These are phyloP conservation scores for Lasioglossum zephyrum DNA, from an alignment of 2,888 invertebrate species.

Conservation along the genomic window DNA sequence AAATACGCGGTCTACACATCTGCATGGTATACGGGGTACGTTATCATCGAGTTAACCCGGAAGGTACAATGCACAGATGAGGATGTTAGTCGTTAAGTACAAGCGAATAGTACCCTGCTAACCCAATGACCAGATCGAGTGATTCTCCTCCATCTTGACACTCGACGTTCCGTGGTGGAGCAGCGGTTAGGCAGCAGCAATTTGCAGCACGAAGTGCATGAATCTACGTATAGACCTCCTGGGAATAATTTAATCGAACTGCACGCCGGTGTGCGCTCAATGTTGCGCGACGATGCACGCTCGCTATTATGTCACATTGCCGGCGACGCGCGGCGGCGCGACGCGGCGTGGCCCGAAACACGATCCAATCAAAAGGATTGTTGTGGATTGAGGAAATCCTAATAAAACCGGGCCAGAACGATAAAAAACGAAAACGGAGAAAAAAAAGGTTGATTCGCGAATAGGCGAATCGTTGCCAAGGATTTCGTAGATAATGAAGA, in stretches of 20 bases:
- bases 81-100: slow-evolving; percentile 81
- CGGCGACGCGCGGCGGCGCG: background rate
- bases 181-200: slow-evolving; percentile 59
- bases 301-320: slow-evolving; percentile 33
- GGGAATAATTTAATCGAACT: slow-evolving; percentile 56
- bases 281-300: slow-evolving; percentile 26
- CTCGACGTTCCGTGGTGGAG: slow-evolving; percentile 54
- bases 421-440: background rate
- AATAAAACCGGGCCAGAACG: slow-evolving; percentile 6
- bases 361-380: slow-evolving; percentile 38
- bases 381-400: slow-evolving; percentile 43
- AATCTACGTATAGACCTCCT: slow-evolving; percentile 45
- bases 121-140: slow-evolving; percentile 76
- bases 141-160: slow-evolving; percentile 74
- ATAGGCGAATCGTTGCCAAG: background rate
- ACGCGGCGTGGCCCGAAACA: slow-evolving; percentile 24
- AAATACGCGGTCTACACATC: slow-evolving; percentile 64
- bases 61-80: slow-evolving; percentile 79
- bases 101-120: slow-evolving; percentile 81
- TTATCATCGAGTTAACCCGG: slow-evolving; percentile 74
- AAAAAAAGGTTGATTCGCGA: background rate
- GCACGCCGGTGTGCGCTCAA: slow-evolving; percentile 29
- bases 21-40: slow-evolving; percentile 61
- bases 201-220: slow-evolving; percentile 57
- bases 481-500: background rate